phyloP scores from a whole-genome alignment of 2,797 vertebrate species.

The Sebastes elongatus region DNA sequence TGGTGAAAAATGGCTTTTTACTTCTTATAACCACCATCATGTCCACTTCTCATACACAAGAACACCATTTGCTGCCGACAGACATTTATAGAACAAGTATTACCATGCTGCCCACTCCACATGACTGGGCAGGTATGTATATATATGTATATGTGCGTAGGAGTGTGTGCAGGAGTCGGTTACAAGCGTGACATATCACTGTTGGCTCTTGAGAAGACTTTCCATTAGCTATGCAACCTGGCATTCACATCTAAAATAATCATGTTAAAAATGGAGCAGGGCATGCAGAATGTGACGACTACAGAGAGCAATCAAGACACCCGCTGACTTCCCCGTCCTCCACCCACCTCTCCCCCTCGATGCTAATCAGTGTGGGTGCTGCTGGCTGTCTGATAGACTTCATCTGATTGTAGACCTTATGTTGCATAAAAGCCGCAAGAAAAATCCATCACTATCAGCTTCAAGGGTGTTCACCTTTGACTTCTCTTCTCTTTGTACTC shows the following conservation, averaged over 20 bases:
- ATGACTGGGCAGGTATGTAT: not conserved
- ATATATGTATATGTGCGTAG: not conserved
- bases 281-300: slow-evolving; percentile 17
- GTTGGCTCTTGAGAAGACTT: not conserved
- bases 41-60: not conserved
- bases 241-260: slow-evolving; percentile 43
- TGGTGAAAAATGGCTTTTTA: too few relatives aligned
- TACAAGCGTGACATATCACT: not conserved
- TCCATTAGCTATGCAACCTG: slow-evolving; percentile 21
- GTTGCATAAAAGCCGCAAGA: not conserved
- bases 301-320: slow-evolving; percentile 56
- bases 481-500: not conserved
- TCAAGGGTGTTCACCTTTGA: not conserved
- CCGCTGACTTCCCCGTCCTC: slow-evolving; percentile 26
- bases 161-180: not conserved
- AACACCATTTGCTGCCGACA: not conserved
- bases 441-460: not conserved
- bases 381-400: slow-evolving; percentile 34
- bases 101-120: not conserved
- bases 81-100: not conserved
- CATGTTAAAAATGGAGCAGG: slow-evolving; percentile 34
- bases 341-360: slow-evolving; percentile 25
- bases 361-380: slow-evolving; percentile 66
- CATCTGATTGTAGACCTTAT: slow-evolving; percentile 25
- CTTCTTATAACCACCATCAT: not conserved